Conservation (phyloP, 2,797 vertebrate genomes). For the Onychomys leucogaster region DNA sequence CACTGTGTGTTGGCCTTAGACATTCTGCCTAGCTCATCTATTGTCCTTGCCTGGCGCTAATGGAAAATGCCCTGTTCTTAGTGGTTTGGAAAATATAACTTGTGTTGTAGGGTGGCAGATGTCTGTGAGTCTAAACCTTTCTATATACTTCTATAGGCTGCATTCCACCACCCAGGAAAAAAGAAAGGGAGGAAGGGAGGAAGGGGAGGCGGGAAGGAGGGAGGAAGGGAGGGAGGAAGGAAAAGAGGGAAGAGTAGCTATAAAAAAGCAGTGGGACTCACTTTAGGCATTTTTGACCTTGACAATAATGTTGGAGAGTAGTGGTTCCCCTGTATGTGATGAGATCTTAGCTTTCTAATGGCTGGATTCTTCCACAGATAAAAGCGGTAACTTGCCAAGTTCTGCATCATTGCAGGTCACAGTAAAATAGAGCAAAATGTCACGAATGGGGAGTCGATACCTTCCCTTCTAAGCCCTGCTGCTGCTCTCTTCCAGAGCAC, state of each 20-base stretch:
- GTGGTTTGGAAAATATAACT: neutral
- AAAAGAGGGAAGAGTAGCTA: neutral
- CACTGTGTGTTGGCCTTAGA: neutral
- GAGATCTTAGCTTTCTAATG: neutral
- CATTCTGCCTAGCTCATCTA: neutral
- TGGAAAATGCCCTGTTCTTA: neutral
- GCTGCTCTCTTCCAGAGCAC: neutral
- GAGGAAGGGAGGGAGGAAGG: fast-evolving
- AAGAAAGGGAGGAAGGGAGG: neutral
- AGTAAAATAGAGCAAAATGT: neutral
- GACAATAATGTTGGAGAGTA: neutral
- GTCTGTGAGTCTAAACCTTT: neutral
- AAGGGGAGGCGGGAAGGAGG: neutral
- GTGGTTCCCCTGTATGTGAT: neutral
- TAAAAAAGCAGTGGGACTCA: neutral
- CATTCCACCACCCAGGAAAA: neutral
- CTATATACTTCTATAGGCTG: neutral
- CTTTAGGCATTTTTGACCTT: neutral
- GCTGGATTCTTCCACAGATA: neutral
- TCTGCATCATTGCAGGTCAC: neutral
- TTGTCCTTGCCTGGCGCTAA: neutral
- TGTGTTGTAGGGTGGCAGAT: neutral
- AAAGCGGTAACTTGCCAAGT: neutral
- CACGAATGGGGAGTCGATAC: neutral
- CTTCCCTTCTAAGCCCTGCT: neutral